These are phyloP conservation scores for Aporophyla nigra DNA, from an alignment of 2,888 invertebrate species.

Conservation along the genomic window DNA sequence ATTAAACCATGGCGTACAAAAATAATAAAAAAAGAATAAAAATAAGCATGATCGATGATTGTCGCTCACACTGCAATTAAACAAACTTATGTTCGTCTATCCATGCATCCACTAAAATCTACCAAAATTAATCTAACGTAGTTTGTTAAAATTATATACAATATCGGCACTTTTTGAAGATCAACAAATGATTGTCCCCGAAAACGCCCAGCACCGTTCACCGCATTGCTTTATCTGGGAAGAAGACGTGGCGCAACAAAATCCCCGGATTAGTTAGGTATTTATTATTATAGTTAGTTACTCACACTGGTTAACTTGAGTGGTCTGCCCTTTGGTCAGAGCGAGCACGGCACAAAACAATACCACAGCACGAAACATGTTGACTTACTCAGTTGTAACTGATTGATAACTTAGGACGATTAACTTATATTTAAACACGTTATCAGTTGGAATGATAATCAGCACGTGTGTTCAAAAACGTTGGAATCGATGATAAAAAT, in stretches of 20 bases:
- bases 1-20: background rate
- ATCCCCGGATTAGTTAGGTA: background rate
- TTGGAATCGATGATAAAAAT: slow-evolving; percentile 18
- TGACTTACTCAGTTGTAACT: slow-evolving; percentile 1
- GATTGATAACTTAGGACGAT: slow-evolving; percentile 19
- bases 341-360: slow-evolving; percentile 51
- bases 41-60: background rate
- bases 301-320: slow-evolving; percentile 64
- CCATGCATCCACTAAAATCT: background rate
- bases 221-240: too few species aligned
- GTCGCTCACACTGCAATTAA: too few species aligned
- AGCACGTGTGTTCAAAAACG: slow-evolving; percentile 12
- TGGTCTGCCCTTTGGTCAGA: slow-evolving; percentile 49
- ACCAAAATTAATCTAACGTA: background rate
- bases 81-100: background rate
- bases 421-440: slow-evolving; percentile 10
- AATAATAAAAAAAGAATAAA: background rate
- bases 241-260: background rate
- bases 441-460: slow-evolving; percentile 12
- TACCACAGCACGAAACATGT: slow-evolving; percentile 54
- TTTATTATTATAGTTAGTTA: slow-evolving; percentile 12
- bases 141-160: background rate
- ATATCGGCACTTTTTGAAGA: background rate
- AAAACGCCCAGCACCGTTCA: background rate
- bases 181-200: background rate